Base-by-base conservation (phyloP, 1,140 invertebrate species). In the Panagrolaimus sp. region DNA sequence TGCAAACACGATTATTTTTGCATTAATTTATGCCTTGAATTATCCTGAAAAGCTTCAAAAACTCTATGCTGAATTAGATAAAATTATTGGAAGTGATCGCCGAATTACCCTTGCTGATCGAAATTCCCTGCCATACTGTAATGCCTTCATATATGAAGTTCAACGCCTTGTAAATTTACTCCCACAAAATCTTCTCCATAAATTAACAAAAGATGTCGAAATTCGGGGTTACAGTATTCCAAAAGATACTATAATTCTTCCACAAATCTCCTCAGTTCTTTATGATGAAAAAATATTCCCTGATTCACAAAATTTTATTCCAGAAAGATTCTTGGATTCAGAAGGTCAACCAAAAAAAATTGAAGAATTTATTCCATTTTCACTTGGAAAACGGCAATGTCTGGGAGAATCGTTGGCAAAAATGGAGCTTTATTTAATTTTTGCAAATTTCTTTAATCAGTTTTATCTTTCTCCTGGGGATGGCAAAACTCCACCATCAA, bases 221-320 rank as follows among this genome's bases (percentile, higher is more conserved):
- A 38, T 73, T 64, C 24, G 66, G 14, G 73, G 73, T 0, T 44
- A 67, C 17, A 14, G 63, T 10, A 69, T 72, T n/a, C 28, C 47
- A 65, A 70, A 76, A 17, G 63, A 63, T 24, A 75, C 68, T n/a
- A 26, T 24, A 15, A 58, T 74, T 28, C 43, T 74, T 0, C 73
- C 73, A n/a, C 73, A 74, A 64, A 69, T 74, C 15, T 65, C 58
- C 10, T 43, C 43, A 15, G 46, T 71, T 47, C 63, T 74, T 15
- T 69, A 69, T 32, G 69, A 76, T 62, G 52, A 67, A 55, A 58
- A 63, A 24, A 84, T 93, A 0, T 94, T 92, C 91, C 87, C 91
- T 2, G 88, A 91, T 69, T 92, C 92, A 0, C 88, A 91, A 78
- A 87, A 88, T 8, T 84, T 78, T 67, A 63, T 74, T 52, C 83